Conservation (phyloP, 2,113 vertebrate genomes). For the Ammodytes marinus region DNA sequence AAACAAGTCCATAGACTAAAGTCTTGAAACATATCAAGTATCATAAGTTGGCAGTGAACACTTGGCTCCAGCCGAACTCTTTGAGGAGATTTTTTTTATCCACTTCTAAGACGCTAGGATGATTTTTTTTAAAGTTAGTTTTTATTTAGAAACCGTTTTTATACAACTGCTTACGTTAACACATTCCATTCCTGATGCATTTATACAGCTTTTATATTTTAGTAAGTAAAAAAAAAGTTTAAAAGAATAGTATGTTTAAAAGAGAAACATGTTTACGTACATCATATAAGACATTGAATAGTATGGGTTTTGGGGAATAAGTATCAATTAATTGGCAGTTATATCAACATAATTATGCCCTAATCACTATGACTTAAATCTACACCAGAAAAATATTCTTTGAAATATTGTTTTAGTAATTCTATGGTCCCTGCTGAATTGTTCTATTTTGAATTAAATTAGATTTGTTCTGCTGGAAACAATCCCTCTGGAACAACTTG, state of each 20-base stretch:
- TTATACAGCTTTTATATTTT: neutral
- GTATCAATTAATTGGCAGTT: neutral
- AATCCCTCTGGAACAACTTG: neutral
- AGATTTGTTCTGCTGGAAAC: neutral
- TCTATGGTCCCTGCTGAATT: neutral
- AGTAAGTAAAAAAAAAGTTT: neutral
- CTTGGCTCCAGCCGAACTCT: neutral
- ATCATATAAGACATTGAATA: too few relatives aligned
- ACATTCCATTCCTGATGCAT: neutral
- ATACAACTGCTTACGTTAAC: neutral
- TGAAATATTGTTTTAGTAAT: neutral
- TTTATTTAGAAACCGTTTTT: neutral
- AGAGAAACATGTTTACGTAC: neutral
- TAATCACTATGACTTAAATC: neutral
- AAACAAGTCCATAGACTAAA: neutral
- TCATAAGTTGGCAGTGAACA: neutral
- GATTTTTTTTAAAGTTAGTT: neutral
- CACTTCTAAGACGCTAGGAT: too few relatives aligned
- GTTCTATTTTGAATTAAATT: neutral
- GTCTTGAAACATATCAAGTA: neutral
- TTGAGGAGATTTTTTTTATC: neutral
- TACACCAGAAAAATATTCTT: neutral
- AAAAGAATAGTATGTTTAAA: too few relatives aligned
- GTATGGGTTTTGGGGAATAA: neutral
- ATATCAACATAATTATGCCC: neutral